phyloP scores from a whole-genome alignment of 2,888 invertebrate species.

The Dioctria rufipes region DNA sequence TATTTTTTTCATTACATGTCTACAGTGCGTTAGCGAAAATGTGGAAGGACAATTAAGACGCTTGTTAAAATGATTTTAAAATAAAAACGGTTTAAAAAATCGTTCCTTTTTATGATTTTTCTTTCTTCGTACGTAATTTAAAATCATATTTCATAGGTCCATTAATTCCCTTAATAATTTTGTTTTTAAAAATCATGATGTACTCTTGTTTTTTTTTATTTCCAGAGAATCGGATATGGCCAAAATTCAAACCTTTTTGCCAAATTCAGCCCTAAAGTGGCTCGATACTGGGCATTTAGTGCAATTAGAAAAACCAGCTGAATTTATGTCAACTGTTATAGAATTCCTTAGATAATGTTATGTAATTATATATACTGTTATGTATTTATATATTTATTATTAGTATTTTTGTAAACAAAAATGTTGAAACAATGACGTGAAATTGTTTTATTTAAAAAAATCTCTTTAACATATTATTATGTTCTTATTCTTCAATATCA shows the following conservation, averaged over 20 bases:
- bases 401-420: no score
- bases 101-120: no score
- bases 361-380: neutral
- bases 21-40: no score
- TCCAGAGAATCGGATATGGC: slow-evolving; percentile 73
- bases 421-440: neutral
- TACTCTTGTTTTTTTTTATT: neutral
- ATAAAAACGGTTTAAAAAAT: no score
- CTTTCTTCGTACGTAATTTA: no score
- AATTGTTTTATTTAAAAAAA: neutral
- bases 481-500: neutral
- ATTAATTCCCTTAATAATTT: no score
- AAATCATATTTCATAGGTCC: no score
- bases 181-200: no score
- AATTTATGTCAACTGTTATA: slow-evolving; percentile 66
- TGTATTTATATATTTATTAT: no score
- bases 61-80: no score
- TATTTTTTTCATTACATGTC: no score
- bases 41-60: no score
- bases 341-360: slow-evolving; percentile 27
- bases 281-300: slow-evolving; percentile 92
- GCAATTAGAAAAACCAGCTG: slow-evolving; percentile 88
- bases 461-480: neutral
- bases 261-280: slow-evolving; percentile 72
- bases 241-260: slow-evolving; percentile 77